These are phyloP conservation scores for Rhizoglyphus robini DNA, from an alignment of 1,140 invertebrate genomes.

Conservation along the genomic window DNA sequence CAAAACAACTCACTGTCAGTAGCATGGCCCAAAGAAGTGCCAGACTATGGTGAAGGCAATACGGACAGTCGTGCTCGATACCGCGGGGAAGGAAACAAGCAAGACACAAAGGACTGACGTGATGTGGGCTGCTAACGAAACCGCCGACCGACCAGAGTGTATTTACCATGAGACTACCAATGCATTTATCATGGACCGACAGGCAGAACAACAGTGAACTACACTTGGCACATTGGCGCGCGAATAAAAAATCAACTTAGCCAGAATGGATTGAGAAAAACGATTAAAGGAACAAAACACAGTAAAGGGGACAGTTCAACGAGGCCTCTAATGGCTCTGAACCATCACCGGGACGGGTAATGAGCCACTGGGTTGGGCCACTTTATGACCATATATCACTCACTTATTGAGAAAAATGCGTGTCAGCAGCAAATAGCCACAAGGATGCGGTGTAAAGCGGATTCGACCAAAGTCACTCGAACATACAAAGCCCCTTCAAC, in stretches of 20 bases:
- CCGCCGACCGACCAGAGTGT: no score
- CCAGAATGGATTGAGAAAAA: background rate
- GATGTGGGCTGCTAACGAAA: no score
- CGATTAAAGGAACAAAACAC: background rate
- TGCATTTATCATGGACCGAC: constrained; percentile 15
- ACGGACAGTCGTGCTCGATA: no score
- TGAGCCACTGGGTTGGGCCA: background rate
- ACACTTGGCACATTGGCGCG: background rate
- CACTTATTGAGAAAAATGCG: background rate
- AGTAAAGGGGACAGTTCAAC: background rate
- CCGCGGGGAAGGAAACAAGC: no score
- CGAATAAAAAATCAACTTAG: background rate
- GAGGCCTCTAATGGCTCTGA: background rate
- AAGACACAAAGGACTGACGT: no score
- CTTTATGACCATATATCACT: background rate
- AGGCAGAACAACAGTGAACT: background rate
- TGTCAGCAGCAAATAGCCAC: no score
- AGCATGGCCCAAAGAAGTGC: background rate
- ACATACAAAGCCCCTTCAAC: no score
- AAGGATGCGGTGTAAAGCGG: no score
- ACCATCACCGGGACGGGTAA: constrained; percentile 3
- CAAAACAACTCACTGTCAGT: no score
- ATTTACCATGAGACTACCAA: constrained; percentile 1
- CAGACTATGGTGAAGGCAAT: background rate
- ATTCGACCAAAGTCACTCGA: no score